Base-by-base conservation (phyloP, 2,888 invertebrate genomes). In the Anthoptus insignis region DNA sequence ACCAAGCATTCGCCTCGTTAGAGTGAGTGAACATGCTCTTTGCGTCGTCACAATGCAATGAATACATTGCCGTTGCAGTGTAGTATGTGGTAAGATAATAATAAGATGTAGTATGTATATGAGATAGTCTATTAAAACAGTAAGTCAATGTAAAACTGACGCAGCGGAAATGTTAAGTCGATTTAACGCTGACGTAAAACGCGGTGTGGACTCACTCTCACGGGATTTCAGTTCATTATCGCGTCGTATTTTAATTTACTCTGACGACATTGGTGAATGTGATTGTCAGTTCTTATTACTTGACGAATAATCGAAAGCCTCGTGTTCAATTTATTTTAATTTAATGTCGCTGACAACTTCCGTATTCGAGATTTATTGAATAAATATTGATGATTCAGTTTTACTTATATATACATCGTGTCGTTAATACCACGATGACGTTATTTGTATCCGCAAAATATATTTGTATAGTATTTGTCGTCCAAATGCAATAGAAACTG, bases 281-380 rank as follows among this genome's bases (percentile, higher is more conserved):
- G 37, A 59, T n/a, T 14, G 37, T 37, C 37, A 50, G 34, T 49
- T 49, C 49, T 13, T 32, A 47, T 49, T 49, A 29, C 9, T 2
- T 45, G 6, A 22, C 16, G n/a, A 37, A 22, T 42, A 27, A 29
- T 21, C 45, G 34, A 34, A 32, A 5, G 59, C 19, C 24, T n/a
- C 11, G 19, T 22, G 19, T 21, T 50, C 37, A 59, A 34, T 37
- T 50, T 27, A 22, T 27, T 7, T 59, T 50, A 19, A 50, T 59
- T 59, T 50, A 49, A 34, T 3, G 42, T 14, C 16, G 11, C 19
- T 19, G 42, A 42, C 42, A 42, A 42, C 42, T 19, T 42, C 19
- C 42, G 3, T 9, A 19, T 1, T 42, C 14, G 13, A 8, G 16
- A 39, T 39, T 39, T 39, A 39, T 39, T 16, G 16, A 39, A 39